These are phyloP conservation scores for Latheticus oryzae DNA, from an alignment of 2,888 invertebrate genomes.

Conservation along the genomic window DNA sequence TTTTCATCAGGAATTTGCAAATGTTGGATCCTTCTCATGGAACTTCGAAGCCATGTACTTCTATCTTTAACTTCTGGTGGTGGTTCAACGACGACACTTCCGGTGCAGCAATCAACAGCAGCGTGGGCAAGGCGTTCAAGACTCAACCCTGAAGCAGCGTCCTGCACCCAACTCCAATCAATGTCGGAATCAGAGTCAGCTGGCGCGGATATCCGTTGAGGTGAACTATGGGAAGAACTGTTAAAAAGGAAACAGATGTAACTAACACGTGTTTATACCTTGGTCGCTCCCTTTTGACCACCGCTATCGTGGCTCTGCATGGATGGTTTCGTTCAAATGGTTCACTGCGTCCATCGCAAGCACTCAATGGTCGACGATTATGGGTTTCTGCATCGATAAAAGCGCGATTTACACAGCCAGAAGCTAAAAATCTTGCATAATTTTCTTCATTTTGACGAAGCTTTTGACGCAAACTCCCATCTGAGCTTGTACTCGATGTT, in stretches of 20 bases:
- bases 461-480: conserved; percentile 48
- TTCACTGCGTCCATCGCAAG: conserved; percentile 47
- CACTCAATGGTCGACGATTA: conserved; percentile 42
- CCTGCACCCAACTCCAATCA: conserved; percentile 62
- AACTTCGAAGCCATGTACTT: conserved; percentile 68
- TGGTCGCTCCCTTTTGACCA: conserved; percentile 49
- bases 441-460: conserved; percentile 56
- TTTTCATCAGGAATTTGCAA: conserved; percentile 63
- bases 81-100: conserved; percentile 58
- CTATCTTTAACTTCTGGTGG: conserved; percentile 43
- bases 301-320: conserved; percentile 48
- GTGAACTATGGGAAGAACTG: conserved; percentile 7
- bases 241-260: not conserved
- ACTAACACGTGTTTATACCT: too few relatives aligned
- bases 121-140: conserved; percentile 57
- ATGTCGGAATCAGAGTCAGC: conserved; percentile 57
- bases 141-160: conserved; percentile 52
- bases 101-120: conserved; percentile 58
- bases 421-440: conserved; percentile 54
- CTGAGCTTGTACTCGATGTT: conserved; percentile 44
- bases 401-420: conserved; percentile 53
- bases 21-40: conserved; percentile 70
- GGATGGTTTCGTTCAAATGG: conserved; percentile 46
- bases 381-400: conserved; percentile 48
- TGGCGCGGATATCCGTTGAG: conserved; percentile 54